Evolutionary conservation across 2,113 vertebrate species (phyloP).

Genomic region (Passer montanus): DNA sequence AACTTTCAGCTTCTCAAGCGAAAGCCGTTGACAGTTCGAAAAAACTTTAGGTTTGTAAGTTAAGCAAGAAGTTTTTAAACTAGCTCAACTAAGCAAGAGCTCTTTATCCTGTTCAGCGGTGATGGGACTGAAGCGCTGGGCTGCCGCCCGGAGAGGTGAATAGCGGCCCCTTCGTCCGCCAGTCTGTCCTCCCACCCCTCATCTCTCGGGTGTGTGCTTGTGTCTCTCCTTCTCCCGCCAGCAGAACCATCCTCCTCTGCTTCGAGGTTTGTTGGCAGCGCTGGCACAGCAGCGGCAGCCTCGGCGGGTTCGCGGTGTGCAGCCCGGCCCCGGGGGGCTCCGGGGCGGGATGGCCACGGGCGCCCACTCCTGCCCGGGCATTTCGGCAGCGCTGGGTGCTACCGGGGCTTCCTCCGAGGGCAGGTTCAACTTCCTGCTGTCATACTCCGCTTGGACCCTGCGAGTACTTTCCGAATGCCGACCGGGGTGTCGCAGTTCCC

Average conservation of each 20-base stretch:
- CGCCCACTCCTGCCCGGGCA: neutral
- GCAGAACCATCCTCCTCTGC: neutral
- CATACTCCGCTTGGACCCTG: neutral
- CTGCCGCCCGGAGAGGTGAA: neutral
- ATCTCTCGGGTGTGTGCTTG: too few species aligned
- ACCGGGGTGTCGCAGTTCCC: neutral
- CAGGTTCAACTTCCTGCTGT: neutral
- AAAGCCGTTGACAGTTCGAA: neutral
- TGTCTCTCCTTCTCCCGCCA: too few species aligned
- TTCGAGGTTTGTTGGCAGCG: neutral
- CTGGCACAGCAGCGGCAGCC: neutral
- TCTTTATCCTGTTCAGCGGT: neutral
- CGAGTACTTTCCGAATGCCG: neutral
- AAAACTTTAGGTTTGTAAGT: neutral
- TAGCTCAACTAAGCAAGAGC: neutral
- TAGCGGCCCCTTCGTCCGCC: neutral
- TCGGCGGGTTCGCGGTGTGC: rapidly evolving
- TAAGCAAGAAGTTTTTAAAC: neutral
- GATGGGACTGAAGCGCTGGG: neutral
- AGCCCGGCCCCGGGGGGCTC: neutral
- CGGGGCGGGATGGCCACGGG: neutral
- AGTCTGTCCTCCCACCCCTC: neutral
- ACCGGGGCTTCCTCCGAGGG: neutral
- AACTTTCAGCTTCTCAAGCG: neutral
- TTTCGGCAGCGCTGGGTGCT: rapidly evolving